Base-by-base conservation (phyloP, 2,888 invertebrate species). In the Zhuqinia jingwanae region DNA sequence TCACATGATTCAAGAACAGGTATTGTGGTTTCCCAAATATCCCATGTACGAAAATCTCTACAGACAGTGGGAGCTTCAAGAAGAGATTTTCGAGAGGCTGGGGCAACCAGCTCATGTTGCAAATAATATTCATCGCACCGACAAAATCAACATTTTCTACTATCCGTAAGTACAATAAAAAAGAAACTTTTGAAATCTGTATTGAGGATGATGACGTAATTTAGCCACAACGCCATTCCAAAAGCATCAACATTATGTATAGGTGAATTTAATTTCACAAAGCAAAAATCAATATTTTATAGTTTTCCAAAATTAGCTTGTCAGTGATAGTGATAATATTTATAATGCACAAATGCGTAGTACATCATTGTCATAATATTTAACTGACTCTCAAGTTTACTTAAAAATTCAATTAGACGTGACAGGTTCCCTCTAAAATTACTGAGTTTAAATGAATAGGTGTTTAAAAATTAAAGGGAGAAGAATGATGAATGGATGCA, bases 111-210 rank as follows among this genome's bases (percentile, higher is more conserved):
- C 0, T 0, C 36, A 85, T 0, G 47, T 85, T 6, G 85, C 88
- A 6, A 88, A 82, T 42, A 77, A 81, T 27, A 88, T 88, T 15
- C 30, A 25, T 1, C 20, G 11, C 2, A 87, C 87, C 11, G 87
- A 87, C 22, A 58, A 58, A 17, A 87, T 87, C 80, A 87, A 87
- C 76, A 76, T 81, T 17, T 76, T 81, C 53, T 85, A 80, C 63
- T 87, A 87, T 65, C 85, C 85, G 87, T 87, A 79, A 87, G 87
- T 53, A n/a, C n/a, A 17, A n/a, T n/a, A n/a, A n/a, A n/a, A 17
- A 56, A n/a, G 6, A n/a, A n/a, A n/a, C n/a, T n/a, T 53, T 53
- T 53, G 53, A n/a, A 45, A 45, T 11, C 13, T 45, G 8, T 45
- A 8, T 45, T 11, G 10, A 8, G 10, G 13, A 11, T 45, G 13